Evolutionary conservation across 1,140 invertebrate species (phyloP), one percentile per base, ranked within the genome.

Genomic region (Sycophila sp.): DNA sequence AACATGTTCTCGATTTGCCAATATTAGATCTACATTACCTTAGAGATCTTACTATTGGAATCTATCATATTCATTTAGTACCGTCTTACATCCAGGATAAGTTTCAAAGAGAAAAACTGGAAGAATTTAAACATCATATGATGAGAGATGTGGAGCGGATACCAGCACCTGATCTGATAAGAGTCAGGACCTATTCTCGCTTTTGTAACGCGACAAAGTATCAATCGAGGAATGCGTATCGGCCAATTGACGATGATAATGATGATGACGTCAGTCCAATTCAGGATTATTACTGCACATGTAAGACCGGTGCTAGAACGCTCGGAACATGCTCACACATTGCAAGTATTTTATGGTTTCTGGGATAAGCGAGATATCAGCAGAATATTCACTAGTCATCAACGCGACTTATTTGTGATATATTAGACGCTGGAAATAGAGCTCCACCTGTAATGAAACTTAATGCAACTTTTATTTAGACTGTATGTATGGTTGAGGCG

Each of bases 41-140:
- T 13, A 62, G 36, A 30, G 38, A 72, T 6, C 11, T 72, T 10
- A 72, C 71, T n/a, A 22, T 67, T 64, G 65, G 65, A 13, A 40
- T 73, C 2, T 69, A 69, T 26, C 71, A 68, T 59, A 22, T 73
- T 22, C 38, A 69, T 30, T 30, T 73, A 22, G 30, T 65, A n/a
- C 19, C 59, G 30, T 36, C 47, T 32, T 72, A 68, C n/a, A 28
- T 72, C 1, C 63, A 72, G 63, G 70, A 68, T 34, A 73, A 63
- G 30, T 32, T 69, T 2, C 59, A 69, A 10, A 17, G 60, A 53
- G 60, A 73, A 13, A 17, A 26, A 49, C 51, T 64, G 4, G 71
- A 73, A 58, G 51, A 64, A 22, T 63, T 63, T 11, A 22, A 72
- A 26, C 1, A 66, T 1, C 55, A 72, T 11, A 42, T 66, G 34